Conservation (phyloP, 1,140 invertebrate genomes). For the Araneus ventricosus region DNA sequence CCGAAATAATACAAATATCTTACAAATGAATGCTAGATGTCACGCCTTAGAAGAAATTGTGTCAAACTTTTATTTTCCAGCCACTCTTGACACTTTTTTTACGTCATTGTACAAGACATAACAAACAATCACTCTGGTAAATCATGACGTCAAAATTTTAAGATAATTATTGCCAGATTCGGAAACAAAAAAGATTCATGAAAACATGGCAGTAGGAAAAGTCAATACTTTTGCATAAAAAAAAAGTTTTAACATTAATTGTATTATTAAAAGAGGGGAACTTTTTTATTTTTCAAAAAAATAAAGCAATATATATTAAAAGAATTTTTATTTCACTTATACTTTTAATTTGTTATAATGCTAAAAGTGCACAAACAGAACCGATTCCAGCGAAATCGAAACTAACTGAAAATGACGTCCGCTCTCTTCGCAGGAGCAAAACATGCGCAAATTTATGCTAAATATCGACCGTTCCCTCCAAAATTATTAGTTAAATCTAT, state of each 20-base stretch:
- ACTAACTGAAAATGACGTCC: slow-evolving; percentile 48
- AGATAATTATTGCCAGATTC: slow-evolving; percentile 8
- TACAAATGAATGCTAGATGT: background rate
- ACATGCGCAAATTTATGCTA: slow-evolving; percentile 55
- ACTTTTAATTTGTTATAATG: too few relatives aligned
- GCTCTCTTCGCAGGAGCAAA: slow-evolving; percentile 53
- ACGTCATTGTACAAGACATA: background rate
- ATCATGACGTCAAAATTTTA: background rate
- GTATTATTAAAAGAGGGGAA: too few relatives aligned
- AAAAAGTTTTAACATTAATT: too few relatives aligned
- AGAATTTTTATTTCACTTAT: too few relatives aligned
- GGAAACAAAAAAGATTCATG: background rate
- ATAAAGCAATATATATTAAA: background rate
- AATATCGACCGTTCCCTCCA: slow-evolving; percentile 55
- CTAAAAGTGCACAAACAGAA: background rate
- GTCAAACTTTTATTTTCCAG: slow-evolving; percentile 23
- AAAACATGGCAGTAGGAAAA: background rate
- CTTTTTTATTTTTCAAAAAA: background rate
- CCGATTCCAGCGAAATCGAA: background rate
- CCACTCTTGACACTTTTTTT: background rate
- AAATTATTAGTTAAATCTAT: background rate
- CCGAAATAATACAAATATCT: background rate
- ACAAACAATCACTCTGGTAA: background rate
- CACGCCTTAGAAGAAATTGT: slow-evolving; percentile 6
- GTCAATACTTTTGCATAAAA: background rate